These are phyloP conservation scores for Girardinichthys multiradiatus DNA, from an alignment of 2,113 vertebrate species.

Conservation along the genomic window DNA sequence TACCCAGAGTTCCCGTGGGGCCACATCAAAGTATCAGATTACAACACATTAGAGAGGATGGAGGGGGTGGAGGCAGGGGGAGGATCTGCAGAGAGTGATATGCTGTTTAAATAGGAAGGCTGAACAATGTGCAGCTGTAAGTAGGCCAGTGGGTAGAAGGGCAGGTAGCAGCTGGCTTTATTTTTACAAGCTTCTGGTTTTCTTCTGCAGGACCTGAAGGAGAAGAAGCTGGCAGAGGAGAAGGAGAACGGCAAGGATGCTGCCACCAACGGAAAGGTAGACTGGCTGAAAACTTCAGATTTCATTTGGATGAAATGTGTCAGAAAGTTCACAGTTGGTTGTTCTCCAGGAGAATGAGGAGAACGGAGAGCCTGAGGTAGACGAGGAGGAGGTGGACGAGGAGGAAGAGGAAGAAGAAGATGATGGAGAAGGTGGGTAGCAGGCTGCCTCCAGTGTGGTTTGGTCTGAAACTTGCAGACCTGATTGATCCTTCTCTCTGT, in stretches of 20 bases:
- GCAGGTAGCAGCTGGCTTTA: slow-evolving; percentile 32
- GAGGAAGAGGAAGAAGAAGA: slow-evolving; percentile 83
- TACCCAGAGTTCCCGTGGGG: slow-evolving; percentile 72
- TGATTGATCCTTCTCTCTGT: not conserved
- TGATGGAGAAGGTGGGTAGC: slow-evolving; percentile 73
- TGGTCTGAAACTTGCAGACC: rapidly evolving
- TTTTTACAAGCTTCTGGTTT: not conserved
- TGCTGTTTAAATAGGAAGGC: slow-evolving; percentile 62
- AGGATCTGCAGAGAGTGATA: slow-evolving; percentile 57
- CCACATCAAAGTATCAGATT: slow-evolving; percentile 80
- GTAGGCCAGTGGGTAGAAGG: slow-evolving; percentile 47
- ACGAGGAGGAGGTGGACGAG: slow-evolving; percentile 81
- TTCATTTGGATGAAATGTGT: too few relatives aligned
- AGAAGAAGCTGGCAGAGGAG: slow-evolving; percentile 95
- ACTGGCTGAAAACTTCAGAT: rapidly evolving
- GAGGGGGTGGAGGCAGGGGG: slow-evolving; percentile 63
- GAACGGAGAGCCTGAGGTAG: slow-evolving; percentile 81
- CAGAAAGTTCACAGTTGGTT: not conserved
- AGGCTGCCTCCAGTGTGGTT: rapidly evolving
- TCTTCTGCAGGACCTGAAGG: slow-evolving; percentile 88
- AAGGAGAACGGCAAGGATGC: slow-evolving; percentile 93
- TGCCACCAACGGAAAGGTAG: slow-evolving; percentile 90
- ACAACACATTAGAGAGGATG: slow-evolving; percentile 68
- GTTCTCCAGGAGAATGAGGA: slow-evolving; percentile 79
- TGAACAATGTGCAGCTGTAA: slow-evolving; percentile 36